A percentile compares a stretch with the other conserved stretches of the same genome.
These are phyloP conservation scores for Epinephelus fuscoguttatus DNA, from an alignment of 2,113 vertebrate species.

Conservation along the genomic window DNA sequence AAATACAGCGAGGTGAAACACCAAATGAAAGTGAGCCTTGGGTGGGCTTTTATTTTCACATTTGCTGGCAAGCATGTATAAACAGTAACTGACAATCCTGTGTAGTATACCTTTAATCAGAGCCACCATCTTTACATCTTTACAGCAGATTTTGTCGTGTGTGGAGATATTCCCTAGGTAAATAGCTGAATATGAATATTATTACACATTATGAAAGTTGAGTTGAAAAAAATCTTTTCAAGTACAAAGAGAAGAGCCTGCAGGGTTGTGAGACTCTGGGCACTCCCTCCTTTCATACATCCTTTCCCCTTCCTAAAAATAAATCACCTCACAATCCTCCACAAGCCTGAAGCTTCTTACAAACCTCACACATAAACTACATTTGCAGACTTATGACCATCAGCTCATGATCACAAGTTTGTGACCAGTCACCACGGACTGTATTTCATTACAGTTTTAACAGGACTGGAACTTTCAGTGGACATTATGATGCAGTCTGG, in stretches of 20 bases:
- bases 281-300: neutral
- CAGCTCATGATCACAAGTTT: conserved; percentile 27
- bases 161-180: too few relatives aligned
- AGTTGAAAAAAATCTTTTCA: neutral
- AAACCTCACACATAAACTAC: neutral
- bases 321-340: neutral
- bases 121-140: too few relatives aligned
- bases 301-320: neutral
- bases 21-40: too few relatives aligned
- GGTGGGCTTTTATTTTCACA: too few relatives aligned
- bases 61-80: too few relatives aligned
- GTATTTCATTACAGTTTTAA: neutral
- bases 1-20: too few relatives aligned
- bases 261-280: neutral
- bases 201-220: too few relatives aligned
- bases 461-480: neutral
- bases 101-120: too few relatives aligned
- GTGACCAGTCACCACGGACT: neutral
- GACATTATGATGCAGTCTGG: neutral
- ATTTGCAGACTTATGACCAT: conserved; percentile 37
- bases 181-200: neutral
- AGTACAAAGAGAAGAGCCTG: neutral
- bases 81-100: too few relatives aligned
- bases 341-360: conserved; percentile 25
- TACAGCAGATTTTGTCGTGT: too few relatives aligned